These are phyloP conservation scores for Esox masquinongy DNA, from an alignment of 2,797 vertebrate genomes.

Conservation along the genomic window DNA sequence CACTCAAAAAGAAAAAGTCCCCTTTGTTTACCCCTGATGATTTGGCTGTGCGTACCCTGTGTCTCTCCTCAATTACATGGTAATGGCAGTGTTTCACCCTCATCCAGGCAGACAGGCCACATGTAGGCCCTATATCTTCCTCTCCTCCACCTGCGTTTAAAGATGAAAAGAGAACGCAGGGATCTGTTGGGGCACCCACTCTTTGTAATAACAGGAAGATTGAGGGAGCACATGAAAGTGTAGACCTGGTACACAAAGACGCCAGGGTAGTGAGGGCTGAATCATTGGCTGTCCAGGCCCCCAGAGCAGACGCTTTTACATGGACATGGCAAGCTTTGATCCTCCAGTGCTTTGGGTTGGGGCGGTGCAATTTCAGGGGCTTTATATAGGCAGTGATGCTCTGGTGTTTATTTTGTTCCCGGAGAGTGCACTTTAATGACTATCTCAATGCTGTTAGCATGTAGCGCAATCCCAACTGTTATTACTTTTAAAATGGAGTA, in stretches of 20 bases:
- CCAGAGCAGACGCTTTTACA: constrained; percentile 52
- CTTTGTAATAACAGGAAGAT: constrained; percentile 49
- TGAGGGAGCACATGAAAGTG: constrained; percentile 57
- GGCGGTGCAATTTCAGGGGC: constrained; percentile 27
- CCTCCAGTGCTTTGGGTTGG: constrained; percentile 28
- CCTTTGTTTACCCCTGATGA: constrained; percentile 9
- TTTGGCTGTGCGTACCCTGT: constrained; percentile 14
- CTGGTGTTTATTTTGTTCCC: constrained; percentile 39
- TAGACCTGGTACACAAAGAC: constrained; percentile 38
- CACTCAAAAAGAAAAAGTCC: background rate
- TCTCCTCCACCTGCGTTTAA: constrained; percentile 29
- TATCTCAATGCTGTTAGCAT: background rate
- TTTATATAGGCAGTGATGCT: constrained; percentile 38
- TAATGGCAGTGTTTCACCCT: constrained; percentile 33
- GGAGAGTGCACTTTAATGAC: background rate
- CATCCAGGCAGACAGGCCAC: background rate
- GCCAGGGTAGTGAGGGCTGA: constrained; percentile 28
- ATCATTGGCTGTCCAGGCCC: constrained; percentile 46
- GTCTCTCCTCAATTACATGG: constrained; percentile 12
- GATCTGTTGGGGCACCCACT: constrained; percentile 46
- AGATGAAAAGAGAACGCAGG: constrained; percentile 45
- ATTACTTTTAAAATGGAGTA: constrained; percentile 27
- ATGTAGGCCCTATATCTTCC: constrained; percentile 22
- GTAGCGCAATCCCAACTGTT: background rate
- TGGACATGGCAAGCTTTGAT: constrained; percentile 62